Base-by-base conservation (phyloP, 1,140 invertebrate genomes). In the Pantala flavescens region DNA sequence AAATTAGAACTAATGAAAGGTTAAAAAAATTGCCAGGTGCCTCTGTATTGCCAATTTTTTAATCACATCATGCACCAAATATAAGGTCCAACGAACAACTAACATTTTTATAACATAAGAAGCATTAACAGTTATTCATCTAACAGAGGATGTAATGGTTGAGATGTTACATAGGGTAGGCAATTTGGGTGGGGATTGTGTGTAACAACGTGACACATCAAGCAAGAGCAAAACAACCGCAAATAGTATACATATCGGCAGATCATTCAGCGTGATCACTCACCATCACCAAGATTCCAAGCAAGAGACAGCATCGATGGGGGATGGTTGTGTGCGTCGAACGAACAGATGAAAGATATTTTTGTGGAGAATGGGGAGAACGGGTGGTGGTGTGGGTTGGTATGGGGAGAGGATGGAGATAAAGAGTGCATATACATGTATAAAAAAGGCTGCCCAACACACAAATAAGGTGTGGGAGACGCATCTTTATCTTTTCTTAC, bases 391-490 rank as follows among this genome's bases (percentile, higher is more conserved):
- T 16, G 19, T 16, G 73, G 75, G 43, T 23, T 16, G 55, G 10
- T 0, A 43, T 63, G n/a, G 74, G 43, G 71, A 70, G 42, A 49
- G 28, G 16, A 71, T 75, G 23, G 74, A 43, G 24, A 73, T 36
- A 73, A 70, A 42, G 23, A 49, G 19, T 28, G 23, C 42, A 49
- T 24, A 71, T 42, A 23, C n/a, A 73, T 43, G 73, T 43, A 73
- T 73, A 23, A 73, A 43, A 36, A 49, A 3, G 43, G 43, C 21
- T 43, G 28, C 43, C 24, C 24, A 23, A 73, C 24, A 73, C 23
- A 73, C 24, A 24, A 24, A 72, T 7, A 63, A 19, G 49, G 49
- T 63, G 49, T 63, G 49, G 49, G 49, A 21, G 49, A 63, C 28
- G 28, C 28, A 36, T 36, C 28, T 36, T 36, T 36, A 36, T 36